Evolutionary conservation across 1,140 invertebrate genomes (phyloP), one percentile per base, ranked within the genome.

Genomic region (Euglossa dilemma): DNA sequence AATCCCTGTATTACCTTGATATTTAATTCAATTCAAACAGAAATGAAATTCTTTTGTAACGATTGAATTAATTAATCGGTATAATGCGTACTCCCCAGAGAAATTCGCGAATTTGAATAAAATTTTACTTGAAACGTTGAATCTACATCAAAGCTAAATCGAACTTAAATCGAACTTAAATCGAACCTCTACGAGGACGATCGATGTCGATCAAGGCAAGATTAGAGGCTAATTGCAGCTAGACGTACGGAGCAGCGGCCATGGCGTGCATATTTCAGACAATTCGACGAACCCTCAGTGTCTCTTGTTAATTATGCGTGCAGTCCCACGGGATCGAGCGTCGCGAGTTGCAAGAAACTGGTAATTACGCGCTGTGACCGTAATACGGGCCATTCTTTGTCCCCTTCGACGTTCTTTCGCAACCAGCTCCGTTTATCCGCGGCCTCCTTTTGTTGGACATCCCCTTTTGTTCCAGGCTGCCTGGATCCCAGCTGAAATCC

Each of bases 251-350:
- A 18, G 67, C 47, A 2, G 16, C 9, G 36, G 25, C 18, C 57
- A 18, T 23, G 28, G 6, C 23, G 28, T 78, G 36, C 5, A 79
- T 79, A 70, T 79, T 79, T 79, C 64, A 70, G 2, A 28, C 52
- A 43, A 70, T 50, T 52, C 28, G 0, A 2, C 36, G 75, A 45
- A 28, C 52, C n/a, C 50, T n/a, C 54, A 16, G 12, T 18, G 61
- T 7, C n/a, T 71, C 54, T 43, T 14, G 67, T 79, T 79, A 72
- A 79, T 79, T 79, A 79, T 72, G 43, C 77, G 43, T 59, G 16
- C 1, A 12, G 67, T 6, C 54, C n/a, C 50, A 16, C 14, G n/a
- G 8, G 28, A 52, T 14, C 6, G 43, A 18, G 23, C 12, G 9
- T 25, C 14, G 11, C 11, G 64, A 18, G 6, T 36, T 7, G 6